Percentiles rank a stretch among this genome's conserved stretches.
phyloP scores from a whole-genome alignment of 2,888 invertebrate genomes.

The Cistogaster globosa region DNA sequence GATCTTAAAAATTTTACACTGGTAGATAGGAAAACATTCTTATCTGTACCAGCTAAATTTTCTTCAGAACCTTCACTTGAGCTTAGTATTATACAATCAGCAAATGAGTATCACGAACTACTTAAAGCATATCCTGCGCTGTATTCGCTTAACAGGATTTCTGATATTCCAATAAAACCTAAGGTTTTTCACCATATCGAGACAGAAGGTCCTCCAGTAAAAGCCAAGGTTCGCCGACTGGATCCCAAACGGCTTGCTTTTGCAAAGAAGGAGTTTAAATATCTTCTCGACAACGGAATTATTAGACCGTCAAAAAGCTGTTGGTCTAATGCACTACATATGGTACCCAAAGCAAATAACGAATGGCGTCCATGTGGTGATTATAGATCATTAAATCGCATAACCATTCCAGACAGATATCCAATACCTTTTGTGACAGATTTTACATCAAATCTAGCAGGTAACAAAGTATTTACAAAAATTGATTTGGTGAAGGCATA shows the following conservation, averaged over 20 bases:
- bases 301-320: slow-evolving; percentile 74
- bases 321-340: slow-evolving; percentile 78
- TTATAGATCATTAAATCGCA: slow-evolving; percentile 75
- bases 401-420: slow-evolving; percentile 77
- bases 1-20: background rate
- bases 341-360: slow-evolving; percentile 73
- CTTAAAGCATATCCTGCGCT: background rate
- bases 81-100: background rate
- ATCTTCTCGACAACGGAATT: slow-evolving; percentile 77
- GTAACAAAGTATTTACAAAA: slow-evolving; percentile 49
- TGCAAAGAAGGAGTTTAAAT: slow-evolving; percentile 50
- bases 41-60: background rate
- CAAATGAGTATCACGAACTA: background rate
- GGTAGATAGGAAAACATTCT: background rate
- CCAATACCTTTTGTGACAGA: slow-evolving; percentile 78
- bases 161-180: background rate
- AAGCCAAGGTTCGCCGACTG: slow-evolving; percentile 48
- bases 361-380: slow-evolving; percentile 78
- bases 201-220: slow-evolving; percentile 29
- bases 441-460: slow-evolving; percentile 45
- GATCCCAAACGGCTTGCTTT: slow-evolving; percentile 4
- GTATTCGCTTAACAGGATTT: background rate
- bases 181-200: slow-evolving; percentile 34
- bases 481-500: slow-evolving; percentile 40
- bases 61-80: background rate